Evolutionary conservation across 2,888 invertebrate genomes (phyloP).

Genomic region (Epicampocera succincta): DNA sequence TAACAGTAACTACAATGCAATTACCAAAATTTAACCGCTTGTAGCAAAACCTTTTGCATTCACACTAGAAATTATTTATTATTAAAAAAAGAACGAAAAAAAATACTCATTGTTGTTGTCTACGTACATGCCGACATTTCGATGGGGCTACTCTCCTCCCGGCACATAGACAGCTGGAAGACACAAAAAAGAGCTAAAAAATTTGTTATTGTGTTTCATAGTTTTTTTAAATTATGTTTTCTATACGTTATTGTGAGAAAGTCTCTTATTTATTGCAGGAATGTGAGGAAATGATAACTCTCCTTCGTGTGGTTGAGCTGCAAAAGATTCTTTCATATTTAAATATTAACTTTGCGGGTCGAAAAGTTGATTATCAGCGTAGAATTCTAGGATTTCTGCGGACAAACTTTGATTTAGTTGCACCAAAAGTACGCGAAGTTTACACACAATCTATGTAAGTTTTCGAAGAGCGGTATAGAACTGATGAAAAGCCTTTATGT

Average conservation of each 20-base stretch:
- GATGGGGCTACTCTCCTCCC: too few species aligned
- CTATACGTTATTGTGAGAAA: too few species aligned
- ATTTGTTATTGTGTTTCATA: neutral
- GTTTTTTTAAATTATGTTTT: too few species aligned
- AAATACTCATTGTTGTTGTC: too few species aligned
- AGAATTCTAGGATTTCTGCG: conserved; percentile 88
- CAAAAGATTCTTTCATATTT: conserved; percentile 91
- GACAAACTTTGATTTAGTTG: conserved; percentile 84
- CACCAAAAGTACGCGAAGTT: conserved; percentile 84
- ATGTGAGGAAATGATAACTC: conserved; percentile 81
- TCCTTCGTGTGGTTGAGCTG: conserved; percentile 91
- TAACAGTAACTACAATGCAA: too few species aligned
- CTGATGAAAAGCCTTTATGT: neutral
- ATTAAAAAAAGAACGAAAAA: too few species aligned
- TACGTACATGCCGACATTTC: too few species aligned
- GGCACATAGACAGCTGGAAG: too few species aligned
- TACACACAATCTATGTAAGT: conserved; percentile 79
- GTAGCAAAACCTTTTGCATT: too few species aligned
- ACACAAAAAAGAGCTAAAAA: too few species aligned
- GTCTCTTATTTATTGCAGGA: conserved; percentile 73
- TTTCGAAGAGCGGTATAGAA: neutral
- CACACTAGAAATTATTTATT: too few species aligned
- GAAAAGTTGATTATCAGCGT: conserved; percentile 90
- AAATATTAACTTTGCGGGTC: conserved; percentile 89
- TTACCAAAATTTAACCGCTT: too few species aligned